These are phyloP conservation scores for Laspeyria flexula DNA, from an alignment of 2,888 invertebrate species.

Conservation along the genomic window DNA sequence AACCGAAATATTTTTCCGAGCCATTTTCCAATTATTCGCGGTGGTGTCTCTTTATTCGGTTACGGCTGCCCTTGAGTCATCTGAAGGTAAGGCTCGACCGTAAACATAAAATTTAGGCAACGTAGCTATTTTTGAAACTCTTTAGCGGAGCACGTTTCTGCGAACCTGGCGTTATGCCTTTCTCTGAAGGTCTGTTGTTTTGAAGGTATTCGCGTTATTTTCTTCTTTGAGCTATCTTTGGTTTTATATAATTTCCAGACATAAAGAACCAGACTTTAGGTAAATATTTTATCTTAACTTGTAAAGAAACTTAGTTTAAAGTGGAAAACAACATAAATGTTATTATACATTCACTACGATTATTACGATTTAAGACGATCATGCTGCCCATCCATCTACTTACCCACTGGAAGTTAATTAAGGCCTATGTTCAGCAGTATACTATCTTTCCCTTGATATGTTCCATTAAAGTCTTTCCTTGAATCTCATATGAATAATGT, in stretches of 20 bases:
- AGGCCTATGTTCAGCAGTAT: too few species aligned
- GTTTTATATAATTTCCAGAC: background rate
- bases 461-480: too few species aligned
- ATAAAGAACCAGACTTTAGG: too few species aligned
- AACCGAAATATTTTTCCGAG: conserved; percentile 14
- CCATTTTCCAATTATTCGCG: conserved; percentile 34
- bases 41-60: conserved; percentile 23
- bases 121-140: conserved; percentile 10
- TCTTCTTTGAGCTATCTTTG: background rate
- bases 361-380: too few species aligned
- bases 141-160: background rate
- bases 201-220: background rate
- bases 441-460: too few species aligned
- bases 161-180: background rate
- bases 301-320: too few species aligned
- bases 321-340: too few species aligned
- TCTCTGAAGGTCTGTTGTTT: background rate
- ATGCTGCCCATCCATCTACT: too few species aligned
- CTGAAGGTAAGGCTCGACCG: conserved; percentile 8
- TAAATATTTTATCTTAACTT: too few species aligned
- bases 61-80: conserved; percentile 21
- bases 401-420: too few species aligned
- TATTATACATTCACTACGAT: too few species aligned
- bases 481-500: too few species aligned
- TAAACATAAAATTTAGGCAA: conserved; percentile 17